Conservation (phyloP, 2,888 invertebrate species). For the Villa cingulata region DNA sequence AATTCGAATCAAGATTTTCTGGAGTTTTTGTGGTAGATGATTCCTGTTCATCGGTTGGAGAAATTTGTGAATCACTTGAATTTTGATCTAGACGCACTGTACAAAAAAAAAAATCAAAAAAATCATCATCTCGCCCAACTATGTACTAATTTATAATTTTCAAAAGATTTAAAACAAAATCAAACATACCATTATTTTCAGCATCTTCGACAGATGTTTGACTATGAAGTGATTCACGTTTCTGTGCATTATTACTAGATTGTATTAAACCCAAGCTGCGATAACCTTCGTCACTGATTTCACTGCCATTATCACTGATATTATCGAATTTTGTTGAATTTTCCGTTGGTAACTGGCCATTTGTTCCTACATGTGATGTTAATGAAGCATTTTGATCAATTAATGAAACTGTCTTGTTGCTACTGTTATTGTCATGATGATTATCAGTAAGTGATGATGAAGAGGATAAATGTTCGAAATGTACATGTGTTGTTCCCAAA, state of each 20-base stretch:
- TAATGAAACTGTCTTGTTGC: background rate
- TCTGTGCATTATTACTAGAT: constrained; percentile 38
- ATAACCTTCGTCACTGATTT: constrained; percentile 75
- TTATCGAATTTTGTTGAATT: constrained; percentile 38
- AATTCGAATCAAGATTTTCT: constrained; percentile 22
- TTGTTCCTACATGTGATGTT: background rate
- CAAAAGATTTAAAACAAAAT: background rate
- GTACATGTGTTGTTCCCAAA: too few relatives aligned
- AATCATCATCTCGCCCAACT: background rate
- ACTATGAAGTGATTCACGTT: constrained; percentile 54
- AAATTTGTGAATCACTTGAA: constrained; percentile 34
- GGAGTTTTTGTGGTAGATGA: constrained; percentile 20
- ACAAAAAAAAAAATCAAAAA: background rate
- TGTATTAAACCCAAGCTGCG: constrained; percentile 61
- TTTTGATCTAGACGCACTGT: constrained; percentile 50
- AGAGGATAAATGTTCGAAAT: too few relatives aligned
- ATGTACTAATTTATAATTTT: background rate
- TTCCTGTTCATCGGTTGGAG: constrained; percentile 33
- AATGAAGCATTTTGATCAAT: background rate
- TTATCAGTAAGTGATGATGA: too few relatives aligned
- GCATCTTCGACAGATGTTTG: constrained; percentile 60
- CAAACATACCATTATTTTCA: constrained; percentile 48
- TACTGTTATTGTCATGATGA: background rate
- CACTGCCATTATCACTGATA: constrained; percentile 66
- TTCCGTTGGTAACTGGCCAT: constrained; percentile 14